These are phyloP conservation scores for Platanista minor DNA, from an alignment of 2,113 vertebrate genomes.

Conservation along the genomic window DNA sequence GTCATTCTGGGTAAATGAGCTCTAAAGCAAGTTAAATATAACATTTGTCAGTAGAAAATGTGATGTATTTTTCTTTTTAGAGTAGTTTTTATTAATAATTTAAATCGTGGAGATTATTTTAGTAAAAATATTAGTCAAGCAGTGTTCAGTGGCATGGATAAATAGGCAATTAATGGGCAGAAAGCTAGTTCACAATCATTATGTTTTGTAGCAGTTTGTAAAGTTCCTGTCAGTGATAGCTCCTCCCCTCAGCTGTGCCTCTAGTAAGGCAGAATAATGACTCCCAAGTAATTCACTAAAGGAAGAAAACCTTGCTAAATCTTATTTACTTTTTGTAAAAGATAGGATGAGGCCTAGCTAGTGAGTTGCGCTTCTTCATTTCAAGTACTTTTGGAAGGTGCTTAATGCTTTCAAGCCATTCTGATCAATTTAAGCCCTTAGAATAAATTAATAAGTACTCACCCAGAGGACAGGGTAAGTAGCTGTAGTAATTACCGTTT, in stretches of 20 bases:
- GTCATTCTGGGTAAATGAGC: background rate
- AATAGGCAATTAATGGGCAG: background rate
- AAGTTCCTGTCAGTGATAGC: conserved; percentile 33
- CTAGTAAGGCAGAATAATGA: background rate
- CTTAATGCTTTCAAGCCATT: conserved; percentile 3
- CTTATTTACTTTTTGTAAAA: conserved; percentile 19
- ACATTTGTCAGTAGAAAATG: background rate
- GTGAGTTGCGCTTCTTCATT: background rate
- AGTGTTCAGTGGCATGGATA: conserved; percentile 7
- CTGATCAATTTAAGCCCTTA: background rate
- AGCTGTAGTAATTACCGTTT: background rate
- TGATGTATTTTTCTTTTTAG: background rate
- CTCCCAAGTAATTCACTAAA: conserved; percentile 22
- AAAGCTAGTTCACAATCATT: background rate
- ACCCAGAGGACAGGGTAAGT: background rate
- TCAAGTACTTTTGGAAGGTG: background rate
- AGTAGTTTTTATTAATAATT: background rate
- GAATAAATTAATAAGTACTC: conserved; percentile 11
- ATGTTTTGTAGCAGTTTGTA: conserved; percentile 8
- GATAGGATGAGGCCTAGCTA: background rate
- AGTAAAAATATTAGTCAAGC: conserved; percentile 10
- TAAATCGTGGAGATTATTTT: conserved; percentile 3
- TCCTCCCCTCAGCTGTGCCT: background rate
- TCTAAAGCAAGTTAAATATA: background rate
- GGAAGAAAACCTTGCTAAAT: conserved; percentile 19